phyloP scores from a whole-genome alignment of 2,797 vertebrate genomes.

The Myotis pilosus region DNA sequence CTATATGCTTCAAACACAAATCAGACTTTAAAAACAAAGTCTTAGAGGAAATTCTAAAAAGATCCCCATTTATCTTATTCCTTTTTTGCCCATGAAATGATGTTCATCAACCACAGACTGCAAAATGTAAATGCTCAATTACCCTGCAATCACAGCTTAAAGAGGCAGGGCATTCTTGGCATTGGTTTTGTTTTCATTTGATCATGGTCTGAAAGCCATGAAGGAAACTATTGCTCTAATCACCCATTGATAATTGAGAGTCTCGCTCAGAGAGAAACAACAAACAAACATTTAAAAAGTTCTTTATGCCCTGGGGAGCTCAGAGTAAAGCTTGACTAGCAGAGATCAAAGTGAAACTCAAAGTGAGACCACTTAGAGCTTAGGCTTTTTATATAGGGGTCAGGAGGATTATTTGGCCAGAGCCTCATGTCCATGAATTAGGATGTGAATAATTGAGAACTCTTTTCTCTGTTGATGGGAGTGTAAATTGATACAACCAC shows the following conservation, averaged over 20 bases:
- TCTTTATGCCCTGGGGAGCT: background rate
- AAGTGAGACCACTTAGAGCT: background rate
- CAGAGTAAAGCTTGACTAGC: background rate
- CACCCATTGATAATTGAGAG: background rate
- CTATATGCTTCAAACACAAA: conserved; percentile 26
- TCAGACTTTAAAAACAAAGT: conserved; percentile 11
- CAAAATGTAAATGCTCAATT: conserved; percentile 32
- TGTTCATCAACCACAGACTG: background rate
- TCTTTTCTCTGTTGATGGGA: background rate
- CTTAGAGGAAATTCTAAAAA: conserved; percentile 30
- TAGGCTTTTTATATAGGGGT: background rate
- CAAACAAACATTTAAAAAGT: background rate
- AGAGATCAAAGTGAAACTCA: conserved; percentile 42
- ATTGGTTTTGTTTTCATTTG: conserved; percentile 47
- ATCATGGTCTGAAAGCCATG: conserved; percentile 4
- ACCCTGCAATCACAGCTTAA: conserved; percentile 21
- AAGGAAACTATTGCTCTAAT: conserved; percentile 22
- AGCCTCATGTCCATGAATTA: background rate
- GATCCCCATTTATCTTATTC: background rate
- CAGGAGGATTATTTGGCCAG: background rate
- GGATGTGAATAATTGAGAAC: background rate
- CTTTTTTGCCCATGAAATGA: conserved; percentile 1
- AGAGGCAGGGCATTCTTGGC: background rate
- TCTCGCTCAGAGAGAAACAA: background rate
- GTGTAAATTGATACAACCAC: background rate